Evolutionary conservation across 2,113 vertebrate genomes (phyloP).

Genomic region (Nibea coibor): DNA sequence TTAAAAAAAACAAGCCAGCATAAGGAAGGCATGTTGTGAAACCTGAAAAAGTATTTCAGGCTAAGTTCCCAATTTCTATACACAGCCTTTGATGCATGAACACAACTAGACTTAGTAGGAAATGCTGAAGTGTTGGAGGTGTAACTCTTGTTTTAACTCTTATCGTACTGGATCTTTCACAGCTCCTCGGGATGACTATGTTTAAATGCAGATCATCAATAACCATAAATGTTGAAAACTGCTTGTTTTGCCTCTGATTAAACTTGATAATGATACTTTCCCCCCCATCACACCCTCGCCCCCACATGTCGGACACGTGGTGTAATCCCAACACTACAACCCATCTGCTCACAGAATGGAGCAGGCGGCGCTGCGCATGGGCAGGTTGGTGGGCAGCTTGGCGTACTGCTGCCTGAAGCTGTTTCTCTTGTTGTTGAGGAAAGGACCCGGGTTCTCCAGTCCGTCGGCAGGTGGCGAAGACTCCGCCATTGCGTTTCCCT

Average conservation of each 20-base stretch:
- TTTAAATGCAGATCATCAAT: neutral
- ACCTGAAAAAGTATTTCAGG: conserved; percentile 7
- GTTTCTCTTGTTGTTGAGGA: conserved; percentile 74
- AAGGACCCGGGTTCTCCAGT: conserved; percentile 62
- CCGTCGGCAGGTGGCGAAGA: conserved; percentile 44
- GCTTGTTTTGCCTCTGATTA: neutral
- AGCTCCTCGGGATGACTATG: too few relatives aligned
- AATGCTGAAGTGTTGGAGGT: neutral
- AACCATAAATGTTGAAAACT: neutral
- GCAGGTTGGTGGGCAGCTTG: conserved; percentile 77
- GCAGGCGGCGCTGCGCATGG: conserved; percentile 79
- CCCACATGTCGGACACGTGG: neutral
- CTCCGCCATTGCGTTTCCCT: conserved; percentile 42
- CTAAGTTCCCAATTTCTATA: neutral
- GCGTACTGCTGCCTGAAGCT: conserved; percentile 78
- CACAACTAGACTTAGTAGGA: neutral
- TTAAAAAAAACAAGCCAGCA: neutral
- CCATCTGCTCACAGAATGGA: conserved; percentile 69
- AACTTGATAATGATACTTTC: neutral
- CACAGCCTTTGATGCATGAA: neutral
- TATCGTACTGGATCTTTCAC: neutral
- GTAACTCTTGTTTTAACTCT: neutral
- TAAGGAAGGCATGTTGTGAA: conserved; percentile 42
- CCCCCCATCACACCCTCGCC: neutral
- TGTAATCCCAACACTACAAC: neutral